Conservation (phyloP, 2,888 invertebrate species). For the Scelioninae gen. 1 region DNA sequence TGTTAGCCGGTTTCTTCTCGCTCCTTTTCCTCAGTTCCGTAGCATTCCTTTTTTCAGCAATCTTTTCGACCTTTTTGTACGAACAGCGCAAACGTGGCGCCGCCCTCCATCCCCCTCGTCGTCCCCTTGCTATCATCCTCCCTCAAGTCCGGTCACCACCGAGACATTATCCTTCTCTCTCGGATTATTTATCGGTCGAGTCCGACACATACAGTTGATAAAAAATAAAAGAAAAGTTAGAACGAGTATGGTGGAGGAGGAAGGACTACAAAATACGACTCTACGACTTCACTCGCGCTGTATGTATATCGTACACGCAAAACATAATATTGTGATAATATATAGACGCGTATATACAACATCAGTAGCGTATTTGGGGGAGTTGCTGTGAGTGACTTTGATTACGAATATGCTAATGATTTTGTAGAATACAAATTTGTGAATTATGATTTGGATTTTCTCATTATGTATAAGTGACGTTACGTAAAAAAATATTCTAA, state of each 20-base stretch:
- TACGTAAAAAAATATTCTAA: too few species aligned
- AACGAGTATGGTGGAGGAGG: constrained; percentile 62
- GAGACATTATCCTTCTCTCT: constrained; percentile 72
- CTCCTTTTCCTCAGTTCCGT: constrained; percentile 77
- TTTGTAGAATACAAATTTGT: too few species aligned
- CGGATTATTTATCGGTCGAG: constrained; percentile 71
- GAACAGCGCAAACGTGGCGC: constrained; percentile 81
- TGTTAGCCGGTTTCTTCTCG: constrained; percentile 82
- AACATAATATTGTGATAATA: constrained; percentile 66
- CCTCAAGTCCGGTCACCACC: constrained; percentile 64
- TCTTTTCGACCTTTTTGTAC: constrained; percentile 76
- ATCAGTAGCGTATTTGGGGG: constrained; percentile 41
- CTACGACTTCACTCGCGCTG: constrained; percentile 61
- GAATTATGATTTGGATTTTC: too few species aligned
- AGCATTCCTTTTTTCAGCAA: constrained; percentile 69
- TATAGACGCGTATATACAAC: constrained; percentile 51
- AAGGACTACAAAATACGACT: constrained; percentile 69
- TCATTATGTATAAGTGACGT: too few species aligned
- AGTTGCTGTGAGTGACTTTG: too few species aligned
- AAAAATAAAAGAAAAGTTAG: constrained; percentile 62
- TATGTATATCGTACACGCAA: constrained; percentile 62
- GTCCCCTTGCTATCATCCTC: constrained; percentile 67
- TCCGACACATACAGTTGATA: constrained; percentile 62
- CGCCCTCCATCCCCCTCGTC: constrained; percentile 78
- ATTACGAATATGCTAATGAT: too few species aligned